Percentiles rank a stretch among this genome's conserved stretches.
Conservation (phyloP, 1,140 invertebrate genomes). For the Listronotus bonariensis region DNA sequence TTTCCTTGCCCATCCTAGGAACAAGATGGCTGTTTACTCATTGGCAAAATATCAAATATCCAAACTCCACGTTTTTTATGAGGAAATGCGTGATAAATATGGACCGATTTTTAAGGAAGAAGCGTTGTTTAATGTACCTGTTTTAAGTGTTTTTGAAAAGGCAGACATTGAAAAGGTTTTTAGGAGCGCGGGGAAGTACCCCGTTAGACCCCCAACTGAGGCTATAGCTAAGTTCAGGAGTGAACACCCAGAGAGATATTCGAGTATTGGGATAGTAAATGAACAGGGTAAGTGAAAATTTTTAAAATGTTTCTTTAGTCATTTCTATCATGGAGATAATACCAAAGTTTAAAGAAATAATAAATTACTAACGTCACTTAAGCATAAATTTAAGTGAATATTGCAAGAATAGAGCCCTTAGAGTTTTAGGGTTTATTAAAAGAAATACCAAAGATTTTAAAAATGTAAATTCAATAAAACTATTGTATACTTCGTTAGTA, state of each 20-base stretch:
- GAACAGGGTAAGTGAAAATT: constrained; percentile 69
- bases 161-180: constrained; percentile 79
- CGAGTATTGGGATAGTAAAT: constrained; percentile 78
- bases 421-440: too few relatives aligned
- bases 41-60: constrained; percentile 70
- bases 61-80: constrained; percentile 78
- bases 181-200: constrained; percentile 70
- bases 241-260: constrained; percentile 76
- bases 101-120: constrained; percentile 79
- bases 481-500: too few relatives aligned
- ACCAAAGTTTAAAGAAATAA: too few relatives aligned
- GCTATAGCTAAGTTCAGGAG: constrained; percentile 77
- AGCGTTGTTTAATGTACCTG: constrained; percentile 71
- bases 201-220: constrained; percentile 81
- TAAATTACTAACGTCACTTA: too few relatives aligned
- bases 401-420: too few relatives aligned
- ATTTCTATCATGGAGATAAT: too few relatives aligned
- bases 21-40: constrained; percentile 78
- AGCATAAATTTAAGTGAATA: too few relatives aligned
- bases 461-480: too few relatives aligned
- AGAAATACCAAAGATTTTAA: too few relatives aligned
- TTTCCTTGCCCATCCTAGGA: constrained; percentile 73
- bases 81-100: constrained; percentile 72
- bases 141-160: constrained; percentile 78
- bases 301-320: too few relatives aligned